Base-by-base conservation (phyloP, 2,113 vertebrate genomes). In the Athene noctua region DNA sequence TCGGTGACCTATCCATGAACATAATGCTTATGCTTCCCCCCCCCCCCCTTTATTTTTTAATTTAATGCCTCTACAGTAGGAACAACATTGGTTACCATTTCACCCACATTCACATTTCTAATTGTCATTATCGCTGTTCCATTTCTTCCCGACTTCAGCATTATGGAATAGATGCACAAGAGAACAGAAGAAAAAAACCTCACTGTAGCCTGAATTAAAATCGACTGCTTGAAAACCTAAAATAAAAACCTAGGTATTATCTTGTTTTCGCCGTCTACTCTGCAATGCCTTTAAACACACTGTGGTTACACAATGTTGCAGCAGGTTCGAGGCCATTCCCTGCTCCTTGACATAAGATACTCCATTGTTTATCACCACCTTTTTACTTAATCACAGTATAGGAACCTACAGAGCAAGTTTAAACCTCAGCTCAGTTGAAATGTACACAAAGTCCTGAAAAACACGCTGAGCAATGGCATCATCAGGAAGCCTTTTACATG, bases 391-490 rank as follows among this genome's bases (percentile, higher is more conserved):
- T 62, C 65, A 66, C 44, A 70, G 7, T 7, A 78, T 5, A 79
- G 67, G 46, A 91, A 89, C 81, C 63, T 51, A 80, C 23, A 11
- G 32, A 90, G 46, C 74, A 90, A 80, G 62, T 95, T 95, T 75
- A 87, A 94, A 94, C 77, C 44, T 82, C 78, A 62, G 29, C 46
- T 75, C 49, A 30, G n/a, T 77, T 51, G 58, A 91, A 89, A 94
- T 2, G 7, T 47, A 74, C 52, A 63, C 55, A 17, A 68, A 59
- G 47, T 52, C 89, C 74, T 91, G 95, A 91, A 94, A 96, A 96
- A 96, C 88, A 94, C 4, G 68, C 91, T 91, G 65, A 66, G 87
- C 88, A 85, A 87, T 51, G n/a, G n/a, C 92, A 95, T 94, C 94
- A 93, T 74, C 74, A 81, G 57, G 83, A 94, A 95, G 57, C 72